Evolutionary conservation across 2,113 vertebrate species (phyloP), one percentile per base, ranked within the genome.

Genomic region (Seriola quinqueradiata): DNA sequence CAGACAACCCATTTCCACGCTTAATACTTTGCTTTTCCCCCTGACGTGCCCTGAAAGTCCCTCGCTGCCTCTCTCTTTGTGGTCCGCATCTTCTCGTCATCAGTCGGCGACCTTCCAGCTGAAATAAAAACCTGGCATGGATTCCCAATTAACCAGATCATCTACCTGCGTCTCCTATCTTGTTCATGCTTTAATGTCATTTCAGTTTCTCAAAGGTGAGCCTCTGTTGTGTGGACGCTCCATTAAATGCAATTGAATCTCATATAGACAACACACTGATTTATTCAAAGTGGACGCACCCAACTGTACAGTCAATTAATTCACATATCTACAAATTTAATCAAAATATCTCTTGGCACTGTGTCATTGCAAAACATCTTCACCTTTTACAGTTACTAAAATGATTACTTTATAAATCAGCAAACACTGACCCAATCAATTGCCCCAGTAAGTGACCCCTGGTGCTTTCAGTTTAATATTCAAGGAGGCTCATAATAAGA

Each of bases 1-100:
- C 54, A 57, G 54, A 79, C n/a, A 55, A 21, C 46, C 21, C 42
- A 79, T 83, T 76, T 85, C 66, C 17, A 78, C 55, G 64, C 68
- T 68, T 16, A 34, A 57, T 50, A n/a, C 64, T 65, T 46, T n/a
- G 58, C 52, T 19, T 48, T 40, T 57, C 28, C 8, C 8, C 64
- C 60, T 19, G 69, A 46, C 2, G 1, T 28, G 61, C n/a, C 44
- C 23, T 55, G n/a, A 76, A 61, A 79, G 52, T 64, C 0, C 8
- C 54, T 59, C 40, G 8, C 48, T 63, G 54, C 21, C 40, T 63
- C 46, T 64, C 44, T 74, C 23, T 52, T 71, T 14, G 13, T 0
- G 5, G 65, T 57, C 67, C 38, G 10, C 19, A 64, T 64, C 44
- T 38, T 70, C 14, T 74, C 3, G 6, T 63, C 46, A 63, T 75